Conservation (phyloP, 1,140 invertebrate genomes). For the Asobara japonica region DNA sequence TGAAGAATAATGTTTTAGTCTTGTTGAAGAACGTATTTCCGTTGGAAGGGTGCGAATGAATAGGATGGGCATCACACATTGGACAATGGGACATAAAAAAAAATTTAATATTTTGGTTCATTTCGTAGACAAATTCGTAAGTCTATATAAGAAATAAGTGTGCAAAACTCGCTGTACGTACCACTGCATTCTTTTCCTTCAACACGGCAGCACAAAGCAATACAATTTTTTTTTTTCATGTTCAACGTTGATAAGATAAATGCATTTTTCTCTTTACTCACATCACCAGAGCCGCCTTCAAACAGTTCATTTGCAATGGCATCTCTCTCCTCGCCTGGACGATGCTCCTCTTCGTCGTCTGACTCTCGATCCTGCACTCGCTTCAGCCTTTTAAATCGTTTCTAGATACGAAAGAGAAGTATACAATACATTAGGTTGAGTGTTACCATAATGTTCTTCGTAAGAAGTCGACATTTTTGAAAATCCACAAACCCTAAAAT, state of each 20-base stretch:
- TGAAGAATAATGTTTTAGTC: no score
- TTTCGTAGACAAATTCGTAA: neutral
- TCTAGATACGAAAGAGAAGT: conserved; percentile 67
- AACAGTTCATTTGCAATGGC: conserved; percentile 91
- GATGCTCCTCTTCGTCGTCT: conserved; percentile 78
- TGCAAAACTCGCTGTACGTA: conserved; percentile 39
- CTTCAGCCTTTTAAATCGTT: conserved; percentile 87
- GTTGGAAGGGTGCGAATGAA: no score
- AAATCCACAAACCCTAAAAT: no score
- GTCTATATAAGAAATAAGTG: neutral
- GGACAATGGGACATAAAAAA: no score
- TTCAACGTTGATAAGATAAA: neutral
- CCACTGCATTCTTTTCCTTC: conserved; percentile 54
- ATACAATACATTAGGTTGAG: conserved; percentile 42
- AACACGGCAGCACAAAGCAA: conserved; percentile 40
- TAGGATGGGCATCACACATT: no score
- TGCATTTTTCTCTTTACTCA: conserved; percentile 64
- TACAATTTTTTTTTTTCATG: conserved; percentile 18
- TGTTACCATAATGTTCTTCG: no score
- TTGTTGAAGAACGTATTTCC: no score
- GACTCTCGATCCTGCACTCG: conserved; percentile 89
- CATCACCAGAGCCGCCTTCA: conserved; percentile 83
- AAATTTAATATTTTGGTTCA: no score
- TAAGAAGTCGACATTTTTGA: no score
- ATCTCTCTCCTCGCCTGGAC: conserved; percentile 81